Evolutionary conservation across 2,797 vertebrate genomes (phyloP).

Genomic region (Coilia nasus): DNA sequence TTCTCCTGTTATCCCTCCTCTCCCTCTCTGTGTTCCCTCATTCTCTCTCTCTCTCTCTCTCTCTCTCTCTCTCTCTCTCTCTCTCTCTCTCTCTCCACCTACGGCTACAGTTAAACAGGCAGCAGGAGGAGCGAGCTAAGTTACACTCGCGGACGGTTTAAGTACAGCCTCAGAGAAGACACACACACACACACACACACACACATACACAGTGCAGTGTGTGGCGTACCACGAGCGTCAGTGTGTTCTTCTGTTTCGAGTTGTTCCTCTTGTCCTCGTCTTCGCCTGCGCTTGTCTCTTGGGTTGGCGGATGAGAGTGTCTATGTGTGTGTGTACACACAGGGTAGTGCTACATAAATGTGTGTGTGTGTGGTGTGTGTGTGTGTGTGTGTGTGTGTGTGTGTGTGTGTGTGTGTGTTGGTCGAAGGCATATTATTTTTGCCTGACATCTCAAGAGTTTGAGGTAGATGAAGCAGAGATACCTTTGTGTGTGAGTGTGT

Average conservation of each 20-base stretch:
- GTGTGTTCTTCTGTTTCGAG: too few relatives aligned
- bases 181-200: not conserved
- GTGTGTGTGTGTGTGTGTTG: not conserved
- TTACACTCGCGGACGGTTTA: not conserved
- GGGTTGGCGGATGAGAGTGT: too few relatives aligned
- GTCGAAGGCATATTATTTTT: not conserved
- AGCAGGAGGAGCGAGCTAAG: not conserved
- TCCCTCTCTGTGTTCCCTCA: not conserved
- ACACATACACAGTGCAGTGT: too few relatives aligned
- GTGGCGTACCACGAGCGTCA: too few relatives aligned
- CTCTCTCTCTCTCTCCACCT: not conserved
- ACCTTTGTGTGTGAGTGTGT: not conserved
- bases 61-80: not conserved
- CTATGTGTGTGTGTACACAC: too few relatives aligned
- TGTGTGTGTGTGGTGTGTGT: not conserved
- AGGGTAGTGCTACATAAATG: not conserved
- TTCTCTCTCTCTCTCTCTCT: not conserved
- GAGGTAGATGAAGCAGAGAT: not conserved
- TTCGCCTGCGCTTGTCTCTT: too few relatives aligned
- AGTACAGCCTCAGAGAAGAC: not conserved
- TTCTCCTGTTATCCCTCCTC: not conserved
- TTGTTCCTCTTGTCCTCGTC: too few relatives aligned
- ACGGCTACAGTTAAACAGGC: conserved; percentile 14
- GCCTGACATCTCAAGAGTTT: not conserved
- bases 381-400: not conserved